Evolutionary conservation across 2,888 invertebrate species (phyloP).

Genomic region (Pyrrhia umbra): DNA sequence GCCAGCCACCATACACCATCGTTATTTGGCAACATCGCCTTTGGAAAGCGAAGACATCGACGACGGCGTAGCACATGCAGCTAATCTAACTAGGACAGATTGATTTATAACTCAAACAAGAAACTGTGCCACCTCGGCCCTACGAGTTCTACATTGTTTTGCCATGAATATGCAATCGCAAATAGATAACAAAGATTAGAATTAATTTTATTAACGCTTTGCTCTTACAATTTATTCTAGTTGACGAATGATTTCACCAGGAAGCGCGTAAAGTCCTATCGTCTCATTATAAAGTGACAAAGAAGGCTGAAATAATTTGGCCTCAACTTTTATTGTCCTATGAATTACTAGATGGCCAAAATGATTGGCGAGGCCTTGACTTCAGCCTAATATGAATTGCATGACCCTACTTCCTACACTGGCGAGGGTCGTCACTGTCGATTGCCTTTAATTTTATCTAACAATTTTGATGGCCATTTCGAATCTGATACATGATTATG

Average conservation of each 20-base stretch:
- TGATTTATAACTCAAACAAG: slow-evolving; percentile 87
- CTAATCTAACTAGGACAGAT: slow-evolving; percentile 87
- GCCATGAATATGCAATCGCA: slow-evolving; percentile 81
- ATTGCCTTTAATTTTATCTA: slow-evolving; percentile 77
- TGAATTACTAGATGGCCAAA: slow-evolving; percentile 85
- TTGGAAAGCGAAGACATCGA: slow-evolving; percentile 84
- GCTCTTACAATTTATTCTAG: slow-evolving; percentile 6
- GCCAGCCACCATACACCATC: slow-evolving; percentile 69
- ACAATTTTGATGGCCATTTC: slow-evolving; percentile 69
- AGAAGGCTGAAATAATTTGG: slow-evolving; percentile 69
- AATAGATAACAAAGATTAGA: slow-evolving; percentile 69
- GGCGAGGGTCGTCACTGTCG: slow-evolving; percentile 82
- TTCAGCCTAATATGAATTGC: slow-evolving; percentile 86
- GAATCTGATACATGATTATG: slow-evolving; percentile 34
- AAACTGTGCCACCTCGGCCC: slow-evolving; percentile 88
- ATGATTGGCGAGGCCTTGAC: slow-evolving; percentile 88
- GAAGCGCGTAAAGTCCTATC: slow-evolving; percentile 45
- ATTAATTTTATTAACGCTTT: slow-evolving; percentile 45
- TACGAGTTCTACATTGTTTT: slow-evolving; percentile 83
- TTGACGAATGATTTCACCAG: slow-evolving; percentile 43
- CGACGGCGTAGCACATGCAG: slow-evolving; percentile 77
- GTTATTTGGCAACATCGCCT: slow-evolving; percentile 81
- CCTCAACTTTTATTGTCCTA: slow-evolving; percentile 85
- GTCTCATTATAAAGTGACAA: slow-evolving; percentile 53
- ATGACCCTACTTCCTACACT: slow-evolving; percentile 87